Conservation (phyloP, 2,113 vertebrate species). For the Seriola rivoliana region DNA sequence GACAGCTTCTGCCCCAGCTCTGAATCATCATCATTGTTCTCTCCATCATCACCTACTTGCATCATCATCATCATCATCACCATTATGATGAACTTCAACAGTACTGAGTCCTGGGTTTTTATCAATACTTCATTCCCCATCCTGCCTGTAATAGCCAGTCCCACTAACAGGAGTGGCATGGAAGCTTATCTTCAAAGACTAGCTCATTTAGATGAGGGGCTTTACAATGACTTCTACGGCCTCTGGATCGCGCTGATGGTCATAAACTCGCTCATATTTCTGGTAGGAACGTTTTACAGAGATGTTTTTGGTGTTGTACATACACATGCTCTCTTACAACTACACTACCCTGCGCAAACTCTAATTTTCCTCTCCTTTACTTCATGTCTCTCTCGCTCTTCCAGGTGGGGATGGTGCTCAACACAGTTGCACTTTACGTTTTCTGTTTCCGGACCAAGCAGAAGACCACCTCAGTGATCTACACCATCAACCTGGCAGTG, state of each 20-base stretch:
- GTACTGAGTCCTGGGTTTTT: slow-evolving; percentile 61
- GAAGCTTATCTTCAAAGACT: slow-evolving; percentile 87
- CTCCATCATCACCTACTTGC: neutral
- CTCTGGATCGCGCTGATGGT: slow-evolving; percentile 92
- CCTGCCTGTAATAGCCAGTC: slow-evolving; percentile 5
- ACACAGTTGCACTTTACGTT: slow-evolving; percentile 92
- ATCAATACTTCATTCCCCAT: slow-evolving; percentile 73
- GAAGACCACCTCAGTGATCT: slow-evolving; percentile 93
- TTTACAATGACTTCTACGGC: slow-evolving; percentile 88
- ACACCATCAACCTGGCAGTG: slow-evolving; percentile 95
- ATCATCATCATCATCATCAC: slow-evolving; percentile 17
- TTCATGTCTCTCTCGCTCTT: slow-evolving; percentile 74
- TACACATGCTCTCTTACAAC: neutral
- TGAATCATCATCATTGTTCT: neutral
- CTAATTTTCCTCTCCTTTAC: neutral
- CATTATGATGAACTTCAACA: slow-evolving; percentile 60
- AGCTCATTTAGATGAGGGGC: slow-evolving; percentile 87
- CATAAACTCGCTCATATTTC: slow-evolving; percentile 90
- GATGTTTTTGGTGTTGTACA: neutral
- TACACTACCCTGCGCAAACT: neutral
- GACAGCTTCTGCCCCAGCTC: slow-evolving; percentile 19
- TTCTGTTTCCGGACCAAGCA: slow-evolving; percentile 94
- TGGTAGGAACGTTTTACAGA: slow-evolving; percentile 72
- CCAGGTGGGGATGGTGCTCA: slow-evolving; percentile 92
- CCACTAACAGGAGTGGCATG: slow-evolving; percentile 67